phyloP scores from a whole-genome alignment of 2,113 vertebrate species.

The Oenanthe oenanthe region DNA sequence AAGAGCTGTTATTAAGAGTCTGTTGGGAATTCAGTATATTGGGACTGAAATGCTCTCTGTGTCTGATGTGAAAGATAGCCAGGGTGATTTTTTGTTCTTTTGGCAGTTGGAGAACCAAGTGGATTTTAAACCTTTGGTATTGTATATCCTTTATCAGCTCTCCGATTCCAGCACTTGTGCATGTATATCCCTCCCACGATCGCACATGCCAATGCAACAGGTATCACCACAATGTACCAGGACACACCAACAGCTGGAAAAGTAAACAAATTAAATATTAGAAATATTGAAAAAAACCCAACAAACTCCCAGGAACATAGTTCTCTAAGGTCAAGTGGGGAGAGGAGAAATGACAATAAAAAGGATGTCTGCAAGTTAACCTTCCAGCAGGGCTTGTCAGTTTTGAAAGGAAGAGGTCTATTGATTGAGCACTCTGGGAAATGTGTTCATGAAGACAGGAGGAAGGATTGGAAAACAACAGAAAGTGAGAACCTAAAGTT shows the following conservation, averaged over 20 bases:
- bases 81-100: background rate
- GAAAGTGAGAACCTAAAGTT: background rate
- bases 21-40: background rate
- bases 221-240: conserved; percentile 71
- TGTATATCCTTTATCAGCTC: conserved; percentile 49
- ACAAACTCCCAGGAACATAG: background rate
- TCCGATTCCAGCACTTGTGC: conserved; percentile 59
- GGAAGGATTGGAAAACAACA: background rate
- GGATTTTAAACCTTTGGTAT: conserved; percentile 43
- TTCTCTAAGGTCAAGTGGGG: background rate
- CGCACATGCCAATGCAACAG: conserved; percentile 44
- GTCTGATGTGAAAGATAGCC: background rate
- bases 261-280: conserved; percentile 31
- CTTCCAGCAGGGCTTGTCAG: background rate
- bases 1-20: background rate
- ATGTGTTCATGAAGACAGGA: background rate
- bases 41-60: background rate
- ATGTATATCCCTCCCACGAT: conserved; percentile 66
- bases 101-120: background rate
- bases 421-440: background rate
- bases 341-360: background rate
- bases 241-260: conserved; percentile 70
- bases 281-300: background rate
- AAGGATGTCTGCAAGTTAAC: conserved; percentile 25
- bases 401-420: background rate